These are phyloP conservation scores for Chaenocephalus aceratus DNA, from an alignment of 2,113 vertebrate species.

Conservation along the genomic window DNA sequence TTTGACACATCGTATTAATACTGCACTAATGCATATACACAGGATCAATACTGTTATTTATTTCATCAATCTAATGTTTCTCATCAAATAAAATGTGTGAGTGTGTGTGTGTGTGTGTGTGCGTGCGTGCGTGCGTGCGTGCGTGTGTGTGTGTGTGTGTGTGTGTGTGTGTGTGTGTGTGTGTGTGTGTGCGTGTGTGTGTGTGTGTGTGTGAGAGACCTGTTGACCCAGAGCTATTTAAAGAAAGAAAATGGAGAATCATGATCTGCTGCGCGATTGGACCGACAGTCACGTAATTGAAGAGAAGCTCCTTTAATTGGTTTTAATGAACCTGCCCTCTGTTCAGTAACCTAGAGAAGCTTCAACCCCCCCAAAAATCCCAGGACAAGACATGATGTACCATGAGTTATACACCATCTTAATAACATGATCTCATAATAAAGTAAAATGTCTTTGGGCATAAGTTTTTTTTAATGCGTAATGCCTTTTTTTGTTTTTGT, in stretches of 20 bases:
- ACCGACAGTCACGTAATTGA: slow-evolving; percentile 36
- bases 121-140: no score
- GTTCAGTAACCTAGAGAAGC: background rate
- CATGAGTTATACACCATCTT: background rate
- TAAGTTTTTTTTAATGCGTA: background rate
- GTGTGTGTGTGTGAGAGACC: slow-evolving; percentile 35
- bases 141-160: no score
- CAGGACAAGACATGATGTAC: background rate
- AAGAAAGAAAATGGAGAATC: slow-evolving; percentile 7
- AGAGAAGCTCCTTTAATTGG: slow-evolving; percentile 1
- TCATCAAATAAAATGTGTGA: no score
- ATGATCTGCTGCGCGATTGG: slow-evolving; percentile 8
- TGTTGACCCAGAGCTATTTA: slow-evolving; percentile 50
- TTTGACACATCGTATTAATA: background rate
- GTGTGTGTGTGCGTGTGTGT: no score
- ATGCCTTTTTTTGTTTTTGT: no score
- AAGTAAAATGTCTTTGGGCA: background rate
- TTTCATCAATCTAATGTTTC: no score
- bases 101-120: no score
- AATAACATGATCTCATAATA: background rate
- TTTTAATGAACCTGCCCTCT: background rate
- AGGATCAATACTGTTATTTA: background rate
- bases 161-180: no score
- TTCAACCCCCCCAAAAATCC: background rate
- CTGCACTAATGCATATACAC: background rate